Percentiles rank a stretch among this genome's conserved stretches.
These are phyloP conservation scores for Metallyticus violacea DNA, from an alignment of 2,888 invertebrate species.

Conservation along the genomic window DNA sequence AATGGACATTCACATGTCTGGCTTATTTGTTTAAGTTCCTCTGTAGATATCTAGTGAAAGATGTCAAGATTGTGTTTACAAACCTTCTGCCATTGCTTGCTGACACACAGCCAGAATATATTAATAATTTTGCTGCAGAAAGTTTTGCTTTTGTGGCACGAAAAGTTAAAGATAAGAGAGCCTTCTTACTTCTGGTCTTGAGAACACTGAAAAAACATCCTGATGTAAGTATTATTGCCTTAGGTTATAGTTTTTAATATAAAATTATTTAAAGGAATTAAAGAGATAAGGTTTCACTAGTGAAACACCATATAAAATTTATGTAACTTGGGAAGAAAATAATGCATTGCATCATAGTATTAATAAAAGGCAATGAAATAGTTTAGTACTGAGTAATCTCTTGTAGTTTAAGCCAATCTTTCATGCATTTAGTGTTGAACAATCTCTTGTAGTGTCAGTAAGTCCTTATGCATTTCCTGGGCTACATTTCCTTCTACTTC, in stretches of 20 bases:
- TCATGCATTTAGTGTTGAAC: too few relatives aligned
- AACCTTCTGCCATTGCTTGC: conserved; percentile 73
- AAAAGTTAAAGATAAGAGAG: conserved; percentile 76
- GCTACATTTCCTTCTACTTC: too few relatives aligned
- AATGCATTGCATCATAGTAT: too few relatives aligned
- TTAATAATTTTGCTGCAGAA: conserved; percentile 92
- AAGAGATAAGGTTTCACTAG: not conserved
- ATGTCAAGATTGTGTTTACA: conserved; percentile 70
- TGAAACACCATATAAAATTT: too few relatives aligned
- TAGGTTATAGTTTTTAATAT: not conserved
- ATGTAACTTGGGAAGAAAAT: not conserved
- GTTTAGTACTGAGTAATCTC: too few relatives aligned
- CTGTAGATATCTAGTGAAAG: conserved; percentile 77
- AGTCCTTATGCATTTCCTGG: too few relatives aligned
- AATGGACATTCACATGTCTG: conserved; percentile 80
- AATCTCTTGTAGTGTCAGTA: too few relatives aligned
- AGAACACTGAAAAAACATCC: conserved; percentile 62
- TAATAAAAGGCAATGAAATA: too few relatives aligned
- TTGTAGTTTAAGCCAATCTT: too few relatives aligned
- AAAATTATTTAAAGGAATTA: not conserved
- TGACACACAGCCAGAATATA: conserved; percentile 74
- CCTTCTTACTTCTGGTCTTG: conserved; percentile 68
- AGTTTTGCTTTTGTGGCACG: conserved; percentile 93
- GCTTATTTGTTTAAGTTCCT: conserved; percentile 89
- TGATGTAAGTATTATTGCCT: conserved; percentile 63